Conservation (phyloP, 2,113 vertebrate species). For the Castor canadensis region DNA sequence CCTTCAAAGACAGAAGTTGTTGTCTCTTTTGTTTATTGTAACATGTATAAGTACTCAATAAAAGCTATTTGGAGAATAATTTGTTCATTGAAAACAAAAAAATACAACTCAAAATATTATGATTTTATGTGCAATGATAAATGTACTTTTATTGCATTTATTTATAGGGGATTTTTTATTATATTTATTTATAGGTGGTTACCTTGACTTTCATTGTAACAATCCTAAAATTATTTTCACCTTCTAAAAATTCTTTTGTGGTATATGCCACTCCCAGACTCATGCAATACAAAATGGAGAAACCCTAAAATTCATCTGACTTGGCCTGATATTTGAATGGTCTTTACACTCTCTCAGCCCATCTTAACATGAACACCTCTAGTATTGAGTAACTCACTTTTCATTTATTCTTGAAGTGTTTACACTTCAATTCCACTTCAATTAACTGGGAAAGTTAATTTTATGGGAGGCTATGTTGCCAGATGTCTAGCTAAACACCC, state of each 20-base stretch:
- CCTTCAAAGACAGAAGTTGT: background rate
- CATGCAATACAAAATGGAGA: background rate
- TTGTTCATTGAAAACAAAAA: background rate
- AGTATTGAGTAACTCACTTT: background rate
- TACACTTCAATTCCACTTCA: too few relatives aligned
- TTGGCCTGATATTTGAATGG: background rate
- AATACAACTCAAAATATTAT: background rate
- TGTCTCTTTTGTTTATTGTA: background rate
- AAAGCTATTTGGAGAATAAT: background rate
- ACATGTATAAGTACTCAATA: background rate
- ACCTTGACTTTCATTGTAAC: background rate
- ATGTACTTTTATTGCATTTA: too few relatives aligned
- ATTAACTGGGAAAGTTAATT: background rate
- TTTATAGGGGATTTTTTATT: too few relatives aligned
- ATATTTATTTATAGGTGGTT: background rate
- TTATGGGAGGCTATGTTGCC: background rate
- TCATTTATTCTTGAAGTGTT: background rate
- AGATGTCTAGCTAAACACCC: background rate
- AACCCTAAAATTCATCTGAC: background rate
- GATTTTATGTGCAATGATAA: background rate
- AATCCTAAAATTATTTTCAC: background rate
- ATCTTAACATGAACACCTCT: background rate
- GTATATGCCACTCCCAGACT: background rate
- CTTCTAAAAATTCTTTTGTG: background rate
- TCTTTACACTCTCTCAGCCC: background rate